phyloP scores from a whole-genome alignment of 2,888 invertebrate genomes.

The Orgyia antiqua region DNA sequence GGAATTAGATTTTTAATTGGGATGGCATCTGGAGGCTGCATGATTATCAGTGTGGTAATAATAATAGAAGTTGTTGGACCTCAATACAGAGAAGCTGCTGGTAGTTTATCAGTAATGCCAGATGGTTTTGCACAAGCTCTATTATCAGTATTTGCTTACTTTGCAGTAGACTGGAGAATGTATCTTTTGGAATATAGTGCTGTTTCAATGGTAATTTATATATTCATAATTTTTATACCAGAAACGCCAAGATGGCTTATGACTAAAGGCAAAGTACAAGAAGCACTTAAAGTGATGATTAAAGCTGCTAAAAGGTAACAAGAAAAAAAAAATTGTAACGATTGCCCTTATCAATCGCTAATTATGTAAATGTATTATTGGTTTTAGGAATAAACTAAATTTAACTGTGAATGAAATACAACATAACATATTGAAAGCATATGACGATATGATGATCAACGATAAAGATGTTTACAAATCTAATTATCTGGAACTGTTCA shows the following conservation, averaged over 20 bases:
- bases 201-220: constrained; percentile 29
- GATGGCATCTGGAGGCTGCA: constrained; percentile 84
- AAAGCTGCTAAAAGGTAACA: constrained; percentile 40
- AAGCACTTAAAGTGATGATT: constrained; percentile 32
- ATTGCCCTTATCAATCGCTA: too few relatives aligned
- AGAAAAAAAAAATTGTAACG: too few relatives aligned
- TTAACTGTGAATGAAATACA: constrained; percentile 24
- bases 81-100: constrained; percentile 54
- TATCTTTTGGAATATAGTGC: constrained; percentile 32
- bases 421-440: constrained; percentile 29
- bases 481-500: constrained; percentile 39
- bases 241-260: constrained; percentile 53
- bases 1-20: constrained; percentile 81
- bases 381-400: constrained; percentile 36
- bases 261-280: constrained; percentile 35
- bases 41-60: constrained; percentile 72
- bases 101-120: constrained; percentile 33
- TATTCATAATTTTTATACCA: constrained; percentile 33
- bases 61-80: constrained; percentile 81
- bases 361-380: background rate
- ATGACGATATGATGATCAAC: constrained; percentile 28
- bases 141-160: constrained; percentile 42
- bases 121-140: constrained; percentile 40
- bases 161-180: constrained; percentile 38
- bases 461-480: constrained; percentile 21